phyloP scores from a whole-genome alignment of 1,140 invertebrate genomes.

The Tribolium madens region DNA sequence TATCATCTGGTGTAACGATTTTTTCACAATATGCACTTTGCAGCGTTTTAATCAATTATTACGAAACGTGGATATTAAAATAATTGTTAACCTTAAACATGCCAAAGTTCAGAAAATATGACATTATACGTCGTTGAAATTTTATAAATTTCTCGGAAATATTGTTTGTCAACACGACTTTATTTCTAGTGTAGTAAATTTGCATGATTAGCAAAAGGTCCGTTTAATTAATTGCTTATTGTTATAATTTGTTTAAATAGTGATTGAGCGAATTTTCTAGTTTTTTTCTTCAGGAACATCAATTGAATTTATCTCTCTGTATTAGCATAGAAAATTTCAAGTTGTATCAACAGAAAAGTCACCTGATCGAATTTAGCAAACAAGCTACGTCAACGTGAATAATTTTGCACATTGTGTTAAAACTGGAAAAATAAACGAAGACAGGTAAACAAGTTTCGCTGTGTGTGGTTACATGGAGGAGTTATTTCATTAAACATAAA shows the following conservation, averaged over 20 bases:
- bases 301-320: not conserved
- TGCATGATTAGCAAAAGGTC: not conserved
- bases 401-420: conserved; percentile 12
- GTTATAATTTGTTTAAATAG: conserved; percentile 3
- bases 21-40: conserved; percentile 17
- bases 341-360: conserved; percentile 1
- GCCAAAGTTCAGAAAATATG: conserved; percentile 11
- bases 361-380: not conserved
- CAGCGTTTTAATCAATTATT: conserved; percentile 7
- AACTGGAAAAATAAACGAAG: not conserved
- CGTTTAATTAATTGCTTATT: not conserved
- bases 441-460: conserved; percentile 24
- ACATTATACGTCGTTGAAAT: conserved; percentile 2
- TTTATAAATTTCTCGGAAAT: conserved; percentile 3
- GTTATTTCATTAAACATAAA: conserved; percentile 22
- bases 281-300: not conserved
- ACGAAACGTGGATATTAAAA: conserved; percentile 11
- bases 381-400: conserved; percentile 4
- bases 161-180: conserved; percentile 11
- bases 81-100: conserved; percentile 4
- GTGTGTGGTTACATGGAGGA: conserved; percentile 16
- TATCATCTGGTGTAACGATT: not conserved
- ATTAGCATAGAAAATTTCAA: not conserved
- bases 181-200: not conserved
- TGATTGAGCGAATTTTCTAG: not conserved